Conservation (phyloP, 2,888 invertebrate genomes). For the Meloe dianella region DNA sequence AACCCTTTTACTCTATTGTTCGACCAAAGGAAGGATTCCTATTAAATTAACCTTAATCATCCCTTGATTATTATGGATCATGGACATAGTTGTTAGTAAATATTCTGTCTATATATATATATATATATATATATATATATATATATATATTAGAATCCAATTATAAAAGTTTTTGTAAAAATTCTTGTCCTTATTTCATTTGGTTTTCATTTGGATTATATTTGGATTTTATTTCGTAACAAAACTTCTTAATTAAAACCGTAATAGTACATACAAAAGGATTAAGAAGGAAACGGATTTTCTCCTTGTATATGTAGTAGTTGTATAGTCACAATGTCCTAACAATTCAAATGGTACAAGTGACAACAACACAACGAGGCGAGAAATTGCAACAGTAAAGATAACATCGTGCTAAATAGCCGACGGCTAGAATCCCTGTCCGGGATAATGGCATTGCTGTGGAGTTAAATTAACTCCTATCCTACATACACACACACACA, state of each 20-base stretch:
- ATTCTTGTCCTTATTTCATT: neutral
- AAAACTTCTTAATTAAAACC: slow-evolving; percentile 52
- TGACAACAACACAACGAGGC: slow-evolving; percentile 58
- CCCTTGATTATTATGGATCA: slow-evolving; percentile 48
- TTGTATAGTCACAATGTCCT: slow-evolving; percentile 19
- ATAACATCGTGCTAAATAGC: slow-evolving; percentile 60
- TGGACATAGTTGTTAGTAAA: slow-evolving; percentile 16
- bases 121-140: too few relatives aligned
- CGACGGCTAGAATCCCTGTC: slow-evolving; percentile 56
- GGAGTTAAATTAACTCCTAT: slow-evolving; percentile 58
- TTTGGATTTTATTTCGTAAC: neutral
- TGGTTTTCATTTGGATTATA: neutral
- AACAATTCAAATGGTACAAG: slow-evolving; percentile 40
- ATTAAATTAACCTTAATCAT: slow-evolving; percentile 59
- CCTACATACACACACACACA: slow-evolving; percentile 14
- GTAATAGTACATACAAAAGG: slow-evolving; percentile 43
- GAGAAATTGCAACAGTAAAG: slow-evolving; percentile 60
- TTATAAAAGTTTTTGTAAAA: neutral
- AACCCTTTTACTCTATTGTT: slow-evolving; percentile 51
- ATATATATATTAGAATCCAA: neutral
- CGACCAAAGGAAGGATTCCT: slow-evolving; percentile 54
- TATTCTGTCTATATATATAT: neutral
- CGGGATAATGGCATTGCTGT: slow-evolving; percentile 57
- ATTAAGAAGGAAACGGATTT: slow-evolving; percentile 30
- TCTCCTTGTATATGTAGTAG: slow-evolving; percentile 17